phyloP scores from a whole-genome alignment of 1,140 invertebrate species.

The Goniozus legneri region DNA sequence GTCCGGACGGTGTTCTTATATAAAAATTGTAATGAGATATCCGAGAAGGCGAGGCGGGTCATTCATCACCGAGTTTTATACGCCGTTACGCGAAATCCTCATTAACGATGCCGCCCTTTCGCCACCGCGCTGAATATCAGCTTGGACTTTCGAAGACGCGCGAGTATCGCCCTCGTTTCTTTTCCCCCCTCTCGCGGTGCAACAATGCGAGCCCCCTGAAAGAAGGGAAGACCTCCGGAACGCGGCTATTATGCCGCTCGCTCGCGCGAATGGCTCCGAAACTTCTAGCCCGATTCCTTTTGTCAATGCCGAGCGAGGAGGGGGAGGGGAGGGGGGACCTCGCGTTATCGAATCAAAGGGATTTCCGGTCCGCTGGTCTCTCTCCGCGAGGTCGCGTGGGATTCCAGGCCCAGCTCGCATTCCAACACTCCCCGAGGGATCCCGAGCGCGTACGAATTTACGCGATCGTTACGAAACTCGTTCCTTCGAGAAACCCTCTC shows the following conservation, averaged over 20 bases:
- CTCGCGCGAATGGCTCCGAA: background rate
- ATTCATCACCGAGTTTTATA: background rate
- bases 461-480: no score
- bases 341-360: constrained; percentile 28
- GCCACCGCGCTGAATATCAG: no score
- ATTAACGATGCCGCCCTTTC: background rate
- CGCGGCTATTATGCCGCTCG: background rate
- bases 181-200: no score
- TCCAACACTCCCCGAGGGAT: constrained; percentile 21
- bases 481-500: no score
- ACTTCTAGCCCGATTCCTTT: constrained; percentile 19
- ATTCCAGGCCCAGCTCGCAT: constrained; percentile 33
- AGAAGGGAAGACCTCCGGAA: background rate
- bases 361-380: constrained; percentile 31
- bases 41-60: background rate
- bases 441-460: no score
- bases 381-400: constrained; percentile 21
- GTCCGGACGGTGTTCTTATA: background rate
- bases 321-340: constrained; percentile 13
- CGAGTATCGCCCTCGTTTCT: no score
- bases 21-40: background rate
- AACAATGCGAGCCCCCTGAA: background rate
- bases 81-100: background rate
- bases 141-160: no score
- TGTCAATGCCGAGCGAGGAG: constrained; percentile 13